A percentile compares a stretch with the other conserved stretches of the same genome.
Evolutionary conservation across 2,888 invertebrate genomes (phyloP).

Genomic region (Macrostomum cliftonense): DNA sequence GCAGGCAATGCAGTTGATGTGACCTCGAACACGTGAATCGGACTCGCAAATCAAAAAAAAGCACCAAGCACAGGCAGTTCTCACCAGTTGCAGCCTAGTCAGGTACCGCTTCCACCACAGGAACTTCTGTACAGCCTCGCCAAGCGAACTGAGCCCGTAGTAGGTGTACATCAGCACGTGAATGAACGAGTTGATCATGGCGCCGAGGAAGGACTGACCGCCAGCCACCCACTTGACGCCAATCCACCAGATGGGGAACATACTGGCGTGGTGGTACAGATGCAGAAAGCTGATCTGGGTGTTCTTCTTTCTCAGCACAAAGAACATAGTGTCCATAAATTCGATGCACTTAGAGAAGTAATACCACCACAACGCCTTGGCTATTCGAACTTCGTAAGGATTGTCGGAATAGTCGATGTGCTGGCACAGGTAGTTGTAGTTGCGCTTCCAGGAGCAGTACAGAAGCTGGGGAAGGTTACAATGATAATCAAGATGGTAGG

Average conservation of each 20-base stretch:
- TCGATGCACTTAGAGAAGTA: constrained; percentile 38
- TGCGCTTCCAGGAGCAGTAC: constrained; percentile 16
- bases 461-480: constrained; percentile 22
- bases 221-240: constrained; percentile 28
- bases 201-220: constrained; percentile 29
- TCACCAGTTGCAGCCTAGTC: constrained; percentile 31
- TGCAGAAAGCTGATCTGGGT: constrained; percentile 32
- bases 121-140: constrained; percentile 31
- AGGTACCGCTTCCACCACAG: constrained; percentile 37
- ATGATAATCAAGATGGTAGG: too few relatives aligned
- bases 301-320: constrained; percentile 32
- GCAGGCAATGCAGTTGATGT: too few relatives aligned
- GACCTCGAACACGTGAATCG: too few relatives aligned
- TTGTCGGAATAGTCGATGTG: constrained; percentile 58
- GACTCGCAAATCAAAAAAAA: too few relatives aligned
- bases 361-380: constrained; percentile 17
- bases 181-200: constrained; percentile 29
- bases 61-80: too few relatives aligned
- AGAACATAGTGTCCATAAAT: constrained; percentile 36
- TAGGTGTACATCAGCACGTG: constrained; percentile 35
- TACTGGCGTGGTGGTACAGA: constrained; percentile 34
- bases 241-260: constrained; percentile 33
- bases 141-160: constrained; percentile 30
- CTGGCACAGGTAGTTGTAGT: constrained; percentile 49
- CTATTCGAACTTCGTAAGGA: constrained; percentile 49